Evolutionary conservation across 2,888 invertebrate genomes (phyloP).

Genomic region (Drosophila greeni): DNA sequence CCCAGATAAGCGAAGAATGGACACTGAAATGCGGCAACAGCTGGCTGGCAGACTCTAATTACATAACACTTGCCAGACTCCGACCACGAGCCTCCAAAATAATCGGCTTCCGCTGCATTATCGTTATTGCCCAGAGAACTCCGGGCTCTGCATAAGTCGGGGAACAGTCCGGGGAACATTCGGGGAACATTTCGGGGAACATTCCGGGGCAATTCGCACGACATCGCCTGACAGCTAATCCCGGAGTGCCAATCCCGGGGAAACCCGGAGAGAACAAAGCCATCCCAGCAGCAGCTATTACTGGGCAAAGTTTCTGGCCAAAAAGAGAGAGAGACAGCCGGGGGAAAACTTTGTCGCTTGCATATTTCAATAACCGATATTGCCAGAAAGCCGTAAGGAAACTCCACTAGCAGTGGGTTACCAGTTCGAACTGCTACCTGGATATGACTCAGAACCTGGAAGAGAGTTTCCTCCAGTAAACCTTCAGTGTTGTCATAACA

Average conservation of each 20-base stretch:
- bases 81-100: slow-evolving; percentile 1
- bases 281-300: neutral
- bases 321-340: slow-evolving; percentile 8
- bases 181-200: too few species aligned
- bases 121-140: slow-evolving; percentile 24
- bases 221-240: slow-evolving; percentile 27
- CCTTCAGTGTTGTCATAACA: slow-evolving; percentile 53
- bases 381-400: too few species aligned
- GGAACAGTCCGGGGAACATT: too few species aligned
- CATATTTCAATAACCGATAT: slow-evolving; percentile 42
- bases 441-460: too few species aligned
- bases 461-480: slow-evolving; percentile 1
- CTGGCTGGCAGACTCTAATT: slow-evolving; percentile 16
- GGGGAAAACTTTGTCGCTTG: slow-evolving; percentile 16
- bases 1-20: slow-evolving; percentile 61
- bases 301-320: slow-evolving; percentile 28
- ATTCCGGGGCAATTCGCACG: slow-evolving; percentile 22
- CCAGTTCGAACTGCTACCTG: neutral
- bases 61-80: slow-evolving; percentile 17
- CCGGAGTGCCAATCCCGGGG: slow-evolving; percentile 19
- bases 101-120: slow-evolving; percentile 30
- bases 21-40: slow-evolving; percentile 34
- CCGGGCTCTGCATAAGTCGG: neutral
- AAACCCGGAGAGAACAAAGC: slow-evolving; percentile 12
- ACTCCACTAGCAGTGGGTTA: too few species aligned